phyloP scores from a whole-genome alignment of 35 echinoderm and acorn worm species.

The Nesometra sesokonis region DNA sequence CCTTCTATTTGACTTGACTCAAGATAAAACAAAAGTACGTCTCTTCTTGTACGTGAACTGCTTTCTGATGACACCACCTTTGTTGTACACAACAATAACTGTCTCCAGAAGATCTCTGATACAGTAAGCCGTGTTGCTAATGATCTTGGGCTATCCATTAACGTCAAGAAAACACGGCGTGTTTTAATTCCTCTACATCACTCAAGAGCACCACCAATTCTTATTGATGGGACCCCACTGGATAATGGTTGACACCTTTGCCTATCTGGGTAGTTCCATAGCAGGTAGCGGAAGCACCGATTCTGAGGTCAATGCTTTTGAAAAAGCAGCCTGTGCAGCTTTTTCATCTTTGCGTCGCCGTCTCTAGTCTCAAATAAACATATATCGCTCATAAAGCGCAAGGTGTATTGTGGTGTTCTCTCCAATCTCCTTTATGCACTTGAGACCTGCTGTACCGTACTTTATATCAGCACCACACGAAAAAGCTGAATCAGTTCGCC shows the following conservation, averaged over 20 bases:
- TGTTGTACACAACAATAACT: background rate
- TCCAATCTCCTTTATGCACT: too few relatives aligned
- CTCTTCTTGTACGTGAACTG: background rate
- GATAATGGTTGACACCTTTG: too few relatives aligned
- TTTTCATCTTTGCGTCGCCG: background rate
- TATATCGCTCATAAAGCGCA: too few relatives aligned
- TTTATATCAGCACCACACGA: too few relatives aligned
- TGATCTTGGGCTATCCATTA: conserved; percentile 6
- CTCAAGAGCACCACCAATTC: background rate
- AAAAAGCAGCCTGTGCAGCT: conserved; percentile 2
- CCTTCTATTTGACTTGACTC: conserved; percentile 24
- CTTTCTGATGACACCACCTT: conserved; percentile 18
- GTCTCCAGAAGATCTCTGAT: conserved; percentile 9
- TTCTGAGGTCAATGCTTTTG: conserved; percentile 9
- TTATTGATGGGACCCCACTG: too few relatives aligned
- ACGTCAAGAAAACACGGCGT: background rate
- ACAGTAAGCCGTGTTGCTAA: background rate
- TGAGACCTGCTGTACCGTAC: too few relatives aligned
- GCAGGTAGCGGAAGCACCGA: background rate
- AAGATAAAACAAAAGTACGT: conserved; percentile 18
- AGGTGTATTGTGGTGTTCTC: too few relatives aligned
- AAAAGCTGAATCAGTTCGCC: too few relatives aligned
- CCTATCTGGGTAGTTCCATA: too few relatives aligned
- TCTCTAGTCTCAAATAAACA: too few relatives aligned
- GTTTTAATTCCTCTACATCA: background rate